Evolutionary conservation across 2,113 vertebrate species (phyloP), one percentile per base, ranked within the genome.

Genomic region (Oreocharis arfaki): DNA sequence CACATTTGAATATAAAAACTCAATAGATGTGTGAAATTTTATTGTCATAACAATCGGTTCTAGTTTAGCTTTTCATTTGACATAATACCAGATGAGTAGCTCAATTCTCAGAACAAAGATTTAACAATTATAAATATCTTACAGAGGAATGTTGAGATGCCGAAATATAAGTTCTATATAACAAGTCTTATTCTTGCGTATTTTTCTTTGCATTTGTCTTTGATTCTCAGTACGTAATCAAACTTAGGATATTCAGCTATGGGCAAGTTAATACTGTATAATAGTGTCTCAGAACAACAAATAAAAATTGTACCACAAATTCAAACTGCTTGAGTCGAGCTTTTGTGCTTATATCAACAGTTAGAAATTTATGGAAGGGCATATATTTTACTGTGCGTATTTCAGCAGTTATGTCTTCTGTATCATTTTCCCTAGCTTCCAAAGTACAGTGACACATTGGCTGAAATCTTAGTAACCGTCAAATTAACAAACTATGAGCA

Each of bases 401-500:
- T 96, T 95, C 89, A 90, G 53, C 84, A 50, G 16, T 83, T 97
- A 33, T 75, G 11, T 84, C 64, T 95, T 96, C 22, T 92, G 3
- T 93, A 32, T 82, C 3, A 7, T 70, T 88, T 91, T 95, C 93
- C 13, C 75, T 94, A 99, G 99, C 97, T 99, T 96, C 96, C 98
- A 65, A 98, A 98, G 96, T 99, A 99, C 41, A 98, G 94, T 87
- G 97, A 97, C 87, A 96, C 89, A 7, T 60, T 89, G 13, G 99
- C 99, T 4, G 99, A 99, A 98, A 98, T 99, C 85, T 89, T 99
- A 87, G 97, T 99, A 47, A 99, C 98, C 18, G 70, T 99, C 87
- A 98, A 70, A 82, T 94, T 99, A 93, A 99, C 95, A 95, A 99
- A 99, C 96, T 99, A 98, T 90, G 94, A 98, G 65, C 98, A 98